Percentiles rank a stretch among this genome's conserved stretches.
phyloP scores from a whole-genome alignment of 2,113 vertebrate genomes.

The Nestor notabilis region DNA sequence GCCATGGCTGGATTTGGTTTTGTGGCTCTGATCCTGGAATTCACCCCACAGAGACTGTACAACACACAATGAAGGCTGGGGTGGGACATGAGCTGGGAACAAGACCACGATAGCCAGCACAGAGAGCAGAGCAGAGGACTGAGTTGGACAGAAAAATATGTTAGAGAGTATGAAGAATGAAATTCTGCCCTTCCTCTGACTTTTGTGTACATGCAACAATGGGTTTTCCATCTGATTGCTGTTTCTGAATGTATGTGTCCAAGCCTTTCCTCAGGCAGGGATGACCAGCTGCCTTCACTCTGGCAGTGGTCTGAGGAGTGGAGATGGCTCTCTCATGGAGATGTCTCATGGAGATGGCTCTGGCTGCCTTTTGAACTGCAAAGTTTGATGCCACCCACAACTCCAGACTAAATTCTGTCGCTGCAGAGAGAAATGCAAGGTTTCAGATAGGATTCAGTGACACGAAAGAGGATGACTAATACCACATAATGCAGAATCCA shows the following conservation, averaged over 20 bases:
- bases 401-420: background rate
- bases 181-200: background rate
- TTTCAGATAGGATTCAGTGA: background rate
- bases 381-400: background rate
- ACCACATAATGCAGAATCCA: background rate
- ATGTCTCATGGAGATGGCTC: background rate
- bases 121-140: background rate
- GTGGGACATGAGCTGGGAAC: background rate
- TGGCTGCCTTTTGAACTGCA: background rate
- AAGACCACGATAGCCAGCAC: fast-evolving
- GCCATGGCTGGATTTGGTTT: background rate
- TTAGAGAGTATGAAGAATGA: background rate
- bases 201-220: background rate
- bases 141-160: background rate
- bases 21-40: background rate
- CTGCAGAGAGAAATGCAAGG: background rate
- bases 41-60: background rate
- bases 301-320: fast-evolving
- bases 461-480: background rate
- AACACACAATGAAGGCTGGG: background rate
- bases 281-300: background rate
- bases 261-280: background rate
- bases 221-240: background rate
- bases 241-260: fast-evolving
- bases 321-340: background rate